Conservation (phyloP, 2,113 vertebrate species). For the Lampris megalopsis region DNA sequence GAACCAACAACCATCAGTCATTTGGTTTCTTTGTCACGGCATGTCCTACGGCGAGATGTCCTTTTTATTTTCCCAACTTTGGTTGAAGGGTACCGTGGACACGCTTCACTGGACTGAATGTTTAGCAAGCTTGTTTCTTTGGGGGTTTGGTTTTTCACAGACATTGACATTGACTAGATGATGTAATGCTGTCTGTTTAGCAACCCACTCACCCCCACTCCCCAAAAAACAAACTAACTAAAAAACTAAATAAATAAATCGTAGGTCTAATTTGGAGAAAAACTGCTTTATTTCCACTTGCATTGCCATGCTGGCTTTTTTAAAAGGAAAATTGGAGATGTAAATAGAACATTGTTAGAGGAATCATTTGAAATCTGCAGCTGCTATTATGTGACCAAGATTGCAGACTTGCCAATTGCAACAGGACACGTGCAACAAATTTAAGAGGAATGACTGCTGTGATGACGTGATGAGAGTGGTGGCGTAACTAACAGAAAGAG, state of each 20-base stretch:
- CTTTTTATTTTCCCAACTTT: conserved; percentile 15
- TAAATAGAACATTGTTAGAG: conserved; percentile 29
- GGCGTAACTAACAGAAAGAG: background rate
- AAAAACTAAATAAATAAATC: background rate
- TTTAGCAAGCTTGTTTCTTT: conserved; percentile 32
- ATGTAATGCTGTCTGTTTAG: conserved; percentile 25
- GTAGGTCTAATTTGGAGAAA: background rate
- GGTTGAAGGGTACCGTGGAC: background rate
- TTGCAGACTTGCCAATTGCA: conserved; percentile 19
- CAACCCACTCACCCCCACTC: too few relatives aligned
- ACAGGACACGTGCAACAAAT: conserved; percentile 63
- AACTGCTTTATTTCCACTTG: conserved; percentile 12
- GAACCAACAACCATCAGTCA: conserved; percentile 16
- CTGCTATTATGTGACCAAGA: conserved; percentile 40
- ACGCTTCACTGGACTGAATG: conserved; percentile 15
- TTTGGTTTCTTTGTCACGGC: conserved; percentile 10
- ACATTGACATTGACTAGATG: conserved; percentile 14
- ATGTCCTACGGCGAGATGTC: conserved; percentile 12
- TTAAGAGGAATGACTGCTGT: conserved; percentile 40
- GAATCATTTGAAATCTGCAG: conserved; percentile 32
- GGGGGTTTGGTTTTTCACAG: conserved; percentile 5
- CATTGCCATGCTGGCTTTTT: background rate
- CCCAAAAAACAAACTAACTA: too few relatives aligned
- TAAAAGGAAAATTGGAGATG: background rate
- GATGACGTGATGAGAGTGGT: conserved; percentile 16